Percentiles rank a stretch among this genome's conserved stretches.
phyloP scores from a whole-genome alignment of 2,888 invertebrate genomes.

The Muscina levida region DNA sequence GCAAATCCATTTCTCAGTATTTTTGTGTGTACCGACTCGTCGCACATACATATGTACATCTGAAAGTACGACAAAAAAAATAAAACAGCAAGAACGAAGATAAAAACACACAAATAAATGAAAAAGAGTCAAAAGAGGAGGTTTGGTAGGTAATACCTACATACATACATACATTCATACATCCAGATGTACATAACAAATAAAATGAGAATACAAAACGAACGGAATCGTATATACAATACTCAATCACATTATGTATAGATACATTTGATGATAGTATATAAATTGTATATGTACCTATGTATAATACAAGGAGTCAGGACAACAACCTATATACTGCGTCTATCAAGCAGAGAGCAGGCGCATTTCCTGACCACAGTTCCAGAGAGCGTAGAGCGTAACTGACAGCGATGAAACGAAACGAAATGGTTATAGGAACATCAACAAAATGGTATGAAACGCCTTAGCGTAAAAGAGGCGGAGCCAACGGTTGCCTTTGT shows the following conservation, averaged over 20 bases:
- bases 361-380: conserved; percentile 37
- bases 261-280: conserved; percentile 7
- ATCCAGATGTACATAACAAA: conserved; percentile 39
- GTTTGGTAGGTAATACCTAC: background rate
- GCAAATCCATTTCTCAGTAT: background rate
- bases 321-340: conserved; percentile 61
- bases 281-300: no score
- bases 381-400: background rate
- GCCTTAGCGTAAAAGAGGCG: background rate
- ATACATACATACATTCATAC: background rate
- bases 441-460: background rate
- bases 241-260: background rate
- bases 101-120: no score
- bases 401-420: background rate
- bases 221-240: conserved; percentile 15
- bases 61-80: background rate
- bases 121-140: background rate
- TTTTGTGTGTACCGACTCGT: background rate
- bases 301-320: conserved; percentile 54
- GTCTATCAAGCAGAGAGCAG: conserved; percentile 30
- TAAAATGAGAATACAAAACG: conserved; percentile 44
- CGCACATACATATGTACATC: background rate
- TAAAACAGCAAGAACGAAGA: background rate
- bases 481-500: background rate
- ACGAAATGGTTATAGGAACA: background rate